Percentiles rank a stretch among this genome's conserved stretches.
Evolutionary conservation across 1,140 invertebrate species (phyloP).

Genomic region (Antheraea pernyi): DNA sequence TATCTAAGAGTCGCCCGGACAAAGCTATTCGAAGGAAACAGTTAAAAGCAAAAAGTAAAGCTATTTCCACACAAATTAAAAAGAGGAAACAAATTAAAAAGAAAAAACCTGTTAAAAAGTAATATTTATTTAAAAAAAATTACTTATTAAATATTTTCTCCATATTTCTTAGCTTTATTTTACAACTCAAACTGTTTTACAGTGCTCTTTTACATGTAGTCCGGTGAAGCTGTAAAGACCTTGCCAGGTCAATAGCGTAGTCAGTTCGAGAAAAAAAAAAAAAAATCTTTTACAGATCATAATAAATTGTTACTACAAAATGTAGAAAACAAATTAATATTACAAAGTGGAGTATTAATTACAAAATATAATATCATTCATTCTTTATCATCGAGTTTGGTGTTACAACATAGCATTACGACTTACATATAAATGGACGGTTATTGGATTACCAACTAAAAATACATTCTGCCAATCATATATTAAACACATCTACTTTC

Average conservation of each 20-base stretch:
- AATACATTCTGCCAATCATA: slow-evolving; percentile 17
- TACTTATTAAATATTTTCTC: slow-evolving; percentile 31
- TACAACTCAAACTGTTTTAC: neutral
- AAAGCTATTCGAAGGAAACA: slow-evolving; percentile 73
- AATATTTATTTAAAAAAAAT: slow-evolving; percentile 19
- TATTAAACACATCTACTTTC: neutral
- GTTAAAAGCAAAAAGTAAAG: slow-evolving; percentile 68
- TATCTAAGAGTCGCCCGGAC: slow-evolving; percentile 52
- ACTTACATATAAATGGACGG: neutral
- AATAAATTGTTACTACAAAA: neutral
- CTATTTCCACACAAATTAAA: slow-evolving; percentile 69
- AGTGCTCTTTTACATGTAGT: too few relatives aligned
- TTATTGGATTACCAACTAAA: slow-evolving; percentile 13
- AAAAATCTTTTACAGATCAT: neutral
- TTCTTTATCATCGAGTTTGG: neutral
- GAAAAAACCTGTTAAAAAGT: slow-evolving; percentile 56
- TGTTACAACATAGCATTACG: neutral
- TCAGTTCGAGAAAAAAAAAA: too few relatives aligned
- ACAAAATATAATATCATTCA: too few relatives aligned
- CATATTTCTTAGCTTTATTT: slow-evolving; percentile 14
- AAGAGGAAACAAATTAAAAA: slow-evolving; percentile 67
- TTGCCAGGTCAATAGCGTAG: too few relatives aligned
- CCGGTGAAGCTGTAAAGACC: too few relatives aligned
- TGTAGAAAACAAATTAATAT: neutral
- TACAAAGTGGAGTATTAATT: neutral